Evolutionary conservation across 1,140 invertebrate genomes (phyloP).

Genomic region (Andricus grossulariae): DNA sequence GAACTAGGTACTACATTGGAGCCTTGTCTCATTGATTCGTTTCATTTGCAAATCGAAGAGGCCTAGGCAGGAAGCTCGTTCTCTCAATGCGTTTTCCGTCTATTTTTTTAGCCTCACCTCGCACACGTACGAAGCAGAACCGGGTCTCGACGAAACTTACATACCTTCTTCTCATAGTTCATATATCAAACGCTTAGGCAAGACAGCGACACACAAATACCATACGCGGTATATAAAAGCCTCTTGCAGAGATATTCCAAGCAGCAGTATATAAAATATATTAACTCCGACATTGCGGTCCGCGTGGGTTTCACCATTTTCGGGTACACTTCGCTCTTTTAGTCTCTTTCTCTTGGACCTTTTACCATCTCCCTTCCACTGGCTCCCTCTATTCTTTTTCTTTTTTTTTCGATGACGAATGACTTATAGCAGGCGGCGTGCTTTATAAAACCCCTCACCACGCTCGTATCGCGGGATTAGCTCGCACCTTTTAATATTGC

Average conservation of each 20-base stretch:
- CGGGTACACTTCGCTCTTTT: slow-evolving; percentile 52
- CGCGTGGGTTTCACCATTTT: slow-evolving; percentile 63
- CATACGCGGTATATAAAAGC: slow-evolving; percentile 61
- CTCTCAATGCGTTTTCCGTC: slow-evolving; percentile 2
- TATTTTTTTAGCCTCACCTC: slow-evolving; percentile 8
- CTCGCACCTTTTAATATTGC: slow-evolving; percentile 33
- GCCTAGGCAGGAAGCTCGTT: slow-evolving; percentile 38
- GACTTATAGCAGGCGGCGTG: slow-evolving; percentile 58
- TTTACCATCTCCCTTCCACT: slow-evolving; percentile 19
- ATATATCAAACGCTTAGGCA: slow-evolving; percentile 66
- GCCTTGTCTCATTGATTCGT: background rate
- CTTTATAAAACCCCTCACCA: slow-evolving; percentile 47
- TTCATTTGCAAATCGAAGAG: slow-evolving; percentile 31
- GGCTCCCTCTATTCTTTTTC: slow-evolving; percentile 3
- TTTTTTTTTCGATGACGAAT: slow-evolving; percentile 44
- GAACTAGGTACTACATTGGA: too few relatives aligned
- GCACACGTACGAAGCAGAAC: background rate
- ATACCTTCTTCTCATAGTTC: slow-evolving; percentile 56
- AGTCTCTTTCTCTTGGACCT: slow-evolving; percentile 13
- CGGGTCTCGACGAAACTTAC: slow-evolving; percentile 5
- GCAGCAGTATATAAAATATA: slow-evolving; percentile 61
- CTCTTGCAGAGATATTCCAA: slow-evolving; percentile 46
- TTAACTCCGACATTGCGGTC: slow-evolving; percentile 48
- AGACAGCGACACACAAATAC: slow-evolving; percentile 67
- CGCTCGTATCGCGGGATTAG: slow-evolving; percentile 49